Base-by-base conservation (phyloP, 2,888 invertebrate species). In the Acanthosepion pharaonis region DNA sequence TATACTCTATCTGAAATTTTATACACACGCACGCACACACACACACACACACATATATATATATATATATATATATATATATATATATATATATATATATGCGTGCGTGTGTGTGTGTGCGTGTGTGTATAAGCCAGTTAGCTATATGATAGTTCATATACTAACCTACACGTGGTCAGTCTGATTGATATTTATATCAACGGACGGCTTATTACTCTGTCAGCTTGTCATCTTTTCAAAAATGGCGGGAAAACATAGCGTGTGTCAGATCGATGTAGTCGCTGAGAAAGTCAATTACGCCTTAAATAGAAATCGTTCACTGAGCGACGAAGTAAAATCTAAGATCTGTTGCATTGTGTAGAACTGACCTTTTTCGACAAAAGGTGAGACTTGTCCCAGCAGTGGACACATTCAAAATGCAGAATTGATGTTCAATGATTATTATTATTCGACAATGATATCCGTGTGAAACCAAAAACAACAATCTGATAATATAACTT, bases 271-370 rank as follows among this genome's bases (percentile, higher is more conserved):
- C 78, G 78, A 78, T 78, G 78, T 28, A 78, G 78, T 78, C n/a
- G 78, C n/a, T 15, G 78, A 78, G 78, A 78, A 78, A n/a, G n/a
- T 78, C 18, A 78, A 78, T 78, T 78, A 78, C 11, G 78, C 28
- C 78, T n/a, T n/a, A n/a, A 78, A 78, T n/a, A n/a, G 78, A 78
- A 78, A 78, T n/a, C 78, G n/a, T n/a, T 78, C 78, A n/a, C n/a
- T 78, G 78, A n/a, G 28, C n/a, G 78, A 0, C 15, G 78, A 78
- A n/a, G n/a, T 28, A 28, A 78, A 28, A 9, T 1, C 6, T 78
- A n/a, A 8, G 23, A 59, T 59, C 59, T 59, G 59, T 23, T 59
- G 59, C 5, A n/a, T 8, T 78, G 78, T 78, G 9, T 28, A 78
- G 78, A 15, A 15, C 28, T 18, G n/a, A 78, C 28, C 78, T 78